Evolutionary conservation across 1,140 invertebrate species (phyloP).

Genomic region (Ceratoteleas bidentatus): DNA sequence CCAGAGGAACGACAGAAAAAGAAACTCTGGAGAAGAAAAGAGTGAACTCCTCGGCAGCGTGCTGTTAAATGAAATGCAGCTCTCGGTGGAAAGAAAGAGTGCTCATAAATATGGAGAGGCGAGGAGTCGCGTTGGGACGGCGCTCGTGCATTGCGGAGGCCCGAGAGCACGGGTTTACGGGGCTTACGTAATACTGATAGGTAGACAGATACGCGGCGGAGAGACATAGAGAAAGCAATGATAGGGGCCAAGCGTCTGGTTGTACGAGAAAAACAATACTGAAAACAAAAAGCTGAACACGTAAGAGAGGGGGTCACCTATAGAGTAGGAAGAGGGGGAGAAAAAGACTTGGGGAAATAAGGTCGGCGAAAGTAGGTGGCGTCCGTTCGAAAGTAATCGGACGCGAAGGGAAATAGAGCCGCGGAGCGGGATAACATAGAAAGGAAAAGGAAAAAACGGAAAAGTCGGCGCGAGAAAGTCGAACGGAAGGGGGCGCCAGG

Average conservation of each 20-base stretch:
- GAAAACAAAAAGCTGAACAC: conserved; percentile 35
- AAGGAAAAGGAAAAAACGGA: background rate
- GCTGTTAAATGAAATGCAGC: background rate
- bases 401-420: conserved; percentile 4
- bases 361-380: conserved; percentile 58
- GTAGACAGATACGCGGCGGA: conserved; percentile 48
- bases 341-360: conserved; percentile 15
- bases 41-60: background rate
- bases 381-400: conserved; percentile 38
- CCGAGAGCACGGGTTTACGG: conserved; percentile 28
- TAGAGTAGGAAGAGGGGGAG: too few species aligned
- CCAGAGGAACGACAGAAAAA: too few species aligned
- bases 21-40: too few species aligned
- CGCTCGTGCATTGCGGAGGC: conserved; percentile 15
- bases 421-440: background rate
- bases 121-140: conserved; percentile 21
- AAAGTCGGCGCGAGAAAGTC: background rate
- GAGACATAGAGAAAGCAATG: conserved; percentile 56
- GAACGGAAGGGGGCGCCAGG: background rate
- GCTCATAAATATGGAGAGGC: conserved; percentile 20
- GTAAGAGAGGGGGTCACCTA: conserved; percentile 11
- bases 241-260: conserved; percentile 49
- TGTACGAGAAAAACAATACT: conserved; percentile 46
- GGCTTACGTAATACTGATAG: conserved; percentile 54
- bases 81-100: conserved; percentile 24